Base-by-base conservation (phyloP, 2,888 invertebrate genomes). In the Troilus luridus region DNA sequence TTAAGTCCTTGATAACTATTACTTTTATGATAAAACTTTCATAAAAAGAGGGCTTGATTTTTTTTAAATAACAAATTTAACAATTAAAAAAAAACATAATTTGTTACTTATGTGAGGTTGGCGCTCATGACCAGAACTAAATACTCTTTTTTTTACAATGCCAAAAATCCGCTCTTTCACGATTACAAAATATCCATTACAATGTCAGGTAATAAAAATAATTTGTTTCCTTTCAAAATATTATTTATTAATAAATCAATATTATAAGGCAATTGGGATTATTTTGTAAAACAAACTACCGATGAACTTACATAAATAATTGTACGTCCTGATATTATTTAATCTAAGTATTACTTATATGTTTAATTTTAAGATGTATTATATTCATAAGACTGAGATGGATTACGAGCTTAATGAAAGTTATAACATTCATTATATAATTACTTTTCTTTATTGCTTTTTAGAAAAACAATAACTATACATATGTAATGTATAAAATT, bases 321-420 rank as follows among this genome's bases (percentile, higher is more conserved):
- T 8, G 6, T 17, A 17, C 17, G 27, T 7, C 19, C 41, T 77
- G 14, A 77, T 41, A 41, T 72, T 14, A 67, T 67, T 67, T n/a
- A 24, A 67, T 67, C n/a, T 67, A 24, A 62, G 41, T 41, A 41
- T 41, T 11, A 67, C 2, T 67, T 24, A 24, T 67, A 67, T 67
- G 24, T 67, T 14, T 67, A 67, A 67, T 67, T 27, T 27, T 67
- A 67, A 24, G 27, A 24, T 14, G 21, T 77, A 41, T 77, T 41
- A 17, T 77, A 41, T 77, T 41, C 9, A 41, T 77, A 77, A 77
- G 72, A 77, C 72, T 77, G 72, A 77, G 14, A 77, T 77, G 72
- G 72, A 77, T 77, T 41, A 77, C 8, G 72, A 77, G 72, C 72
- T 77, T 77, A 77, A 77, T 41, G 1, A 77, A 77, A 24, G 67